These are phyloP conservation scores for Dendrolimus kikuchii DNA, from an alignment of 1,140 invertebrate species.

Conservation along the genomic window DNA sequence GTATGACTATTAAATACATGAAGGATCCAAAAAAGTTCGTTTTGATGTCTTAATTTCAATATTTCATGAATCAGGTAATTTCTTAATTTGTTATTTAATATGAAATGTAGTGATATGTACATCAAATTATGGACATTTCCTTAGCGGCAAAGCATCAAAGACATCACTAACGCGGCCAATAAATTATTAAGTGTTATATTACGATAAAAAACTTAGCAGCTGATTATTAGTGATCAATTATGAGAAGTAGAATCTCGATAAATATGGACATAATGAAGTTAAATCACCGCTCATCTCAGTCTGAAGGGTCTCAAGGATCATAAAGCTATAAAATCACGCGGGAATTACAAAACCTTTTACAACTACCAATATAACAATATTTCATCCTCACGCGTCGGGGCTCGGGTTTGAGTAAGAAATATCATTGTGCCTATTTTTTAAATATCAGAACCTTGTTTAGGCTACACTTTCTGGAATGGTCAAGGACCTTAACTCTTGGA, in stretches of 20 bases:
- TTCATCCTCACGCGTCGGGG: slow-evolving; percentile 45
- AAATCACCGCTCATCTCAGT: slow-evolving; percentile 13
- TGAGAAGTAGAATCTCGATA: slow-evolving; percentile 17
- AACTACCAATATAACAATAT: slow-evolving; percentile 56
- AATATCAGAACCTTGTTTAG: slow-evolving; percentile 39
- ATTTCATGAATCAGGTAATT: no score
- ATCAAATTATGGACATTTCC: not conserved
- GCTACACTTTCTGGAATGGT: slow-evolving; percentile 37
- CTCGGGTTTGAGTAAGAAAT: slow-evolving; percentile 17
- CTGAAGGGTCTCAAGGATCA: slow-evolving; percentile 28
- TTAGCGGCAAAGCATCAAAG: not conserved
- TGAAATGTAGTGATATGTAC: not conserved
- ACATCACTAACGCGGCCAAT: slow-evolving; percentile 9
- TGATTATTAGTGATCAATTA: slow-evolving; percentile 38
- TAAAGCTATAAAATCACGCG: slow-evolving; percentile 60
- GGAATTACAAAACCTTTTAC: slow-evolving; percentile 59
- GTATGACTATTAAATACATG: no score
- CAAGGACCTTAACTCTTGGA: slow-evolving; percentile 46
- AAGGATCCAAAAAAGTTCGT: no score
- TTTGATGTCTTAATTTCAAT: no score
- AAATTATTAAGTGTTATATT: slow-evolving; percentile 10
- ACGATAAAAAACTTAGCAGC: slow-evolving; percentile 30
- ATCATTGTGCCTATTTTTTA: slow-evolving; percentile 20
- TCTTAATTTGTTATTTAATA: not conserved
- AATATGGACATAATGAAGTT: slow-evolving; percentile 27